phyloP scores from a whole-genome alignment of 2,113 vertebrate genomes.

The Carassius gibelio region DNA sequence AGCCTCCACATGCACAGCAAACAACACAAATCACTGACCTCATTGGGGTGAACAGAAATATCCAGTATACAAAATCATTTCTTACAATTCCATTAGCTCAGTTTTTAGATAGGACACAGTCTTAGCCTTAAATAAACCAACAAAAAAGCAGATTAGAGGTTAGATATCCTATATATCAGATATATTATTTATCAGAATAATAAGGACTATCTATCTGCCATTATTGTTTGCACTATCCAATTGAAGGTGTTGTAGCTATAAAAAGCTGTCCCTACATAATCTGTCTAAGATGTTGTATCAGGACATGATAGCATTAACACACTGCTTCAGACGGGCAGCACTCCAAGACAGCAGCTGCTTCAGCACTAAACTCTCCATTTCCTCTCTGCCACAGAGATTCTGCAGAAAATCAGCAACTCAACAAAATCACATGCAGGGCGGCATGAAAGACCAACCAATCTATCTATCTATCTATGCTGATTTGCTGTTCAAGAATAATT shows the following conservation, averaged over 20 bases:
- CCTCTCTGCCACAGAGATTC: not conserved
- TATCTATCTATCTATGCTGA: too few relatives aligned
- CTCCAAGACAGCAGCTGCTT: slow-evolving; percentile 30
- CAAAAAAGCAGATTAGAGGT: not conserved
- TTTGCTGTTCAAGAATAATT: too few relatives aligned
- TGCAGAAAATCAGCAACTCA: slow-evolving; percentile 41
- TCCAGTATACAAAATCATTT: not conserved
- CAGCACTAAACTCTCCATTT: slow-evolving; percentile 19
- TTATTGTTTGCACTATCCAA: not conserved
- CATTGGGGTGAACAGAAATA: not conserved
- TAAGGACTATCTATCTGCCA: not conserved
- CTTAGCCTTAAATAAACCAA: not conserved
- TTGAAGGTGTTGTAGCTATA: not conserved
- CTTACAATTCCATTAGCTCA: not conserved
- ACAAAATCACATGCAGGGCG: not conserved
- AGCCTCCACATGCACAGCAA: not conserved
- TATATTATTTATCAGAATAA: not conserved
- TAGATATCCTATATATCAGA: not conserved
- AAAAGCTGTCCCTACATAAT: not conserved
- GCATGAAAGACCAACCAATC: not conserved
- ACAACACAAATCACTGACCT: not conserved
- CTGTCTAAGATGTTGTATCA: not conserved
- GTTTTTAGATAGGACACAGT: not conserved
- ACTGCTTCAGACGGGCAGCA: slow-evolving; percentile 25
- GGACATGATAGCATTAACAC: slow-evolving; percentile 19